These are phyloP conservation scores for Enteromius trimaculatus DNA, from an alignment of 2,797 vertebrate species.

Conservation along the genomic window DNA sequence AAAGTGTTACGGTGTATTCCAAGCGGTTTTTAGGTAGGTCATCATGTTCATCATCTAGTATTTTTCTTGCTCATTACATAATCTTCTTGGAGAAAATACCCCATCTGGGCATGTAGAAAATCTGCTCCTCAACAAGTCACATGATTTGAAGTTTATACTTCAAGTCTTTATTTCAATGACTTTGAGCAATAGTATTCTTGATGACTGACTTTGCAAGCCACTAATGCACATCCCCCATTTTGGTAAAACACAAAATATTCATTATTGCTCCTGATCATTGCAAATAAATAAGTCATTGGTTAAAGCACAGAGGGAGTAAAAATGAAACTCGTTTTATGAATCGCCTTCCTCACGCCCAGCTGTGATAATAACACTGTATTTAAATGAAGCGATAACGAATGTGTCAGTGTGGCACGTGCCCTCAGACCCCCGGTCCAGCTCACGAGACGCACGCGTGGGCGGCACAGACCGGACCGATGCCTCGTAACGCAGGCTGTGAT, in stretches of 20 bases:
- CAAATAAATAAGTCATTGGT: background rate
- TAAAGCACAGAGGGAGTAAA: conserved; percentile 5
- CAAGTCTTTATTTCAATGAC: background rate
- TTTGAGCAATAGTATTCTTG: background rate
- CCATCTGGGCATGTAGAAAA: background rate
- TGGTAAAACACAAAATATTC: background rate
- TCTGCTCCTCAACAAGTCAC: background rate
- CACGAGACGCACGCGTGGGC: conserved; percentile 51
- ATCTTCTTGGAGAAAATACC: background rate
- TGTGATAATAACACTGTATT: conserved; percentile 57
- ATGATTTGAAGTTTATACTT: background rate
- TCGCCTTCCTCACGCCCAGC: conserved; percentile 18
- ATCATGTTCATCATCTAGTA: background rate
- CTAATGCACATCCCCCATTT: conserved; percentile 5
- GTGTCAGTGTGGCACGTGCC: conserved; percentile 42
- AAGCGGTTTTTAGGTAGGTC: background rate
- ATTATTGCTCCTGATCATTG: background rate
- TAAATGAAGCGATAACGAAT: conserved; percentile 61
- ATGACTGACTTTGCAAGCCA: background rate
- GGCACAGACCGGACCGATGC: conserved; percentile 42
- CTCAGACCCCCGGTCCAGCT: conserved; percentile 45
- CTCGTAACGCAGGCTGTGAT: conserved; percentile 67
- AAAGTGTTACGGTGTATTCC: background rate
- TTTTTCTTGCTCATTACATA: background rate
- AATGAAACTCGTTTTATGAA: conserved; percentile 37